A percentile compares a stretch with the other conserved stretches of the same genome.
Conservation (phyloP, 2,888 invertebrate species). For the Seladonia tumulorum region DNA sequence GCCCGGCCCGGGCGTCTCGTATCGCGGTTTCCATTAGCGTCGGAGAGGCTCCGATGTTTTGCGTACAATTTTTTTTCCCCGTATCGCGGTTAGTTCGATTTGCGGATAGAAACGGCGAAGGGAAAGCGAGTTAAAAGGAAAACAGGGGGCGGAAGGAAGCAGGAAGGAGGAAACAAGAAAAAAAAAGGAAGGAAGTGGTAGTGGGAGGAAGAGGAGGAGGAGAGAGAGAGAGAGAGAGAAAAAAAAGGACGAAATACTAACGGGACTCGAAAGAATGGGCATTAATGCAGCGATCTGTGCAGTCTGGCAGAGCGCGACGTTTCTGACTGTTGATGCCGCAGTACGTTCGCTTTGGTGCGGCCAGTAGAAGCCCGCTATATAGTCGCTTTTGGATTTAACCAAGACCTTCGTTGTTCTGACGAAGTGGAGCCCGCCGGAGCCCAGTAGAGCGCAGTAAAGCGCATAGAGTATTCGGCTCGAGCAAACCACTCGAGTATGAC, state of each 20-base stretch:
- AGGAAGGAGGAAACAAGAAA: conserved; percentile 1
- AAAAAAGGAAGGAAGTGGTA: background rate
- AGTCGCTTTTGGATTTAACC: conserved; percentile 70
- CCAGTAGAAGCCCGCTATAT: conserved; percentile 60
- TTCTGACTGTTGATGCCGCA: conserved; percentile 58
- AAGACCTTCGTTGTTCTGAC: conserved; percentile 69
- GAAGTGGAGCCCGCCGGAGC: conserved; percentile 69
- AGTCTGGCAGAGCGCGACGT: conserved; percentile 54
- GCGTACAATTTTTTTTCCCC: conserved; percentile 36
- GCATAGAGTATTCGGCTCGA: conserved; percentile 67
- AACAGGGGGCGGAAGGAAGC: conserved; percentile 4
- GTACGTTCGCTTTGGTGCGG: conserved; percentile 63
- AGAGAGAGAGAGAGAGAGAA: background rate
- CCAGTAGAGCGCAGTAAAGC: conserved; percentile 71
- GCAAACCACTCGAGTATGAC: conserved; percentile 72
- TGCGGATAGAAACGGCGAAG: background rate
- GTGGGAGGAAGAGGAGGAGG: background rate
- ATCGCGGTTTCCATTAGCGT: conserved; percentile 23
- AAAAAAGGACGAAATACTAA: conserved; percentile 36
- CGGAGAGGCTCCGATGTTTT: conserved; percentile 13
- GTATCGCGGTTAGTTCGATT: conserved; percentile 46
- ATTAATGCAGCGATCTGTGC: conserved; percentile 56
- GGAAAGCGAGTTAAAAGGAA: conserved; percentile 5
- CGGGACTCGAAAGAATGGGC: conserved; percentile 54
- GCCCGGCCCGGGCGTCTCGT: background rate